A percentile compares a stretch with the other conserved stretches of the same genome.
These are phyloP conservation scores for Myopa tessellatipennis DNA, from an alignment of 2,888 invertebrate genomes.

Conservation along the genomic window DNA sequence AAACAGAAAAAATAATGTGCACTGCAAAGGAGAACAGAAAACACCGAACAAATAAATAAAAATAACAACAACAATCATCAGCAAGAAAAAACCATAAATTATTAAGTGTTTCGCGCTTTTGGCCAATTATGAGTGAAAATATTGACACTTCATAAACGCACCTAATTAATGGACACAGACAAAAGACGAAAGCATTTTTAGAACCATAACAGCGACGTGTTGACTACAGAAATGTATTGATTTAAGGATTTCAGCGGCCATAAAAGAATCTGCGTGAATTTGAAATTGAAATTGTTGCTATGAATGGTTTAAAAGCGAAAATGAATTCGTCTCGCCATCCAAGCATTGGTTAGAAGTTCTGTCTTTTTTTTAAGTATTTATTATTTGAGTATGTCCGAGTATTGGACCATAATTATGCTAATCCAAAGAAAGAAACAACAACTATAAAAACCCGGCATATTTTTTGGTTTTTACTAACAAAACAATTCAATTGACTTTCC, in stretches of 20 bases:
- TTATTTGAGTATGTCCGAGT: too few species aligned
- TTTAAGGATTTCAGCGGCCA: background rate
- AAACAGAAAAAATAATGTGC: background rate
- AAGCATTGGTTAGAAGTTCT: too few species aligned
- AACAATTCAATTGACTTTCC: too few species aligned
- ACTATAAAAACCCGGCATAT: too few species aligned
- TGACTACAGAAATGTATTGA: background rate
- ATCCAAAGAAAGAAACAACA: too few species aligned
- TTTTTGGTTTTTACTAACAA: too few species aligned
- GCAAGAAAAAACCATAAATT: background rate
- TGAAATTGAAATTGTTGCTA: too few species aligned
- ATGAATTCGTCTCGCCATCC: too few species aligned
- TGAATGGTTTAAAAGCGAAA: too few species aligned
- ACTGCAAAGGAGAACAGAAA: conserved; percentile 6
- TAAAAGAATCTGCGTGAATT: background rate
- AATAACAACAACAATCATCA: conserved; percentile 29
- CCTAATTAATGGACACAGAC: conserved; percentile 8
- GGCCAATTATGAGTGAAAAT: conserved; percentile 13
- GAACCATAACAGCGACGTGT: conserved; percentile 13
- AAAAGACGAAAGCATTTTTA: conserved; percentile 13
- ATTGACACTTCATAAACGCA: conserved; percentile 26
- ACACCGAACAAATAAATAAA: conserved; percentile 6
- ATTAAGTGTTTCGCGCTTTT: conserved; percentile 4
- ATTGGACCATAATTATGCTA: too few species aligned
- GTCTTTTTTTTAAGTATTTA: too few species aligned